Evolutionary conservation across 2,888 invertebrate species (phyloP).

Genomic region (Agrotis puta): DNA sequence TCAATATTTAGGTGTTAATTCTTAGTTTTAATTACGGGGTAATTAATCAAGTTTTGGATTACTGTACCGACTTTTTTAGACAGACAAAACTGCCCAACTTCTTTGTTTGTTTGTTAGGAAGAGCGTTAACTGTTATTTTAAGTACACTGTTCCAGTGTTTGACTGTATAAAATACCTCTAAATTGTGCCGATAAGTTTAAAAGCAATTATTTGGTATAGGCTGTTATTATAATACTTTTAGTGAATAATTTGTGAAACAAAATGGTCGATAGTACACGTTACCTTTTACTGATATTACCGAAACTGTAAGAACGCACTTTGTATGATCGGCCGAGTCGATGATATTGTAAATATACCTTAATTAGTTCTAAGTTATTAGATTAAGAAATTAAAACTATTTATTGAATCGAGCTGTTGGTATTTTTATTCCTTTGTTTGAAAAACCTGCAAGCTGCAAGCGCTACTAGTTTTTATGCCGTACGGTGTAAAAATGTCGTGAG

Average conservation of each 20-base stretch:
- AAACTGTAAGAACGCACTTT: constrained; percentile 76
- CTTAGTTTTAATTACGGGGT: constrained; percentile 58
- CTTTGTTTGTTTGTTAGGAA: neutral
- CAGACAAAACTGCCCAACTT: constrained; percentile 12
- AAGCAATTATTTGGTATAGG: constrained; percentile 55
- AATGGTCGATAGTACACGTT: constrained; percentile 70
- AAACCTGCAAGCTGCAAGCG: constrained; percentile 42
- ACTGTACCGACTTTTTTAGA: constrained; percentile 32
- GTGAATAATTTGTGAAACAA: constrained; percentile 49
- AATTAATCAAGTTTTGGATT: constrained; percentile 46
- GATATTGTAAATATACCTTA: constrained; percentile 77
- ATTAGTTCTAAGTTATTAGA: constrained; percentile 70
- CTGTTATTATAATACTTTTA: constrained; percentile 56
- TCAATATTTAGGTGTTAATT: constrained; percentile 73
- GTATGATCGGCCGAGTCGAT: constrained; percentile 73
- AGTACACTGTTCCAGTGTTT: constrained; percentile 49
- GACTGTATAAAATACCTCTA: constrained; percentile 59
- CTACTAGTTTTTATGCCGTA: constrained; percentile 37
- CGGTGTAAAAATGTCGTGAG: constrained; percentile 40
- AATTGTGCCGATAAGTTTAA: constrained; percentile 44
- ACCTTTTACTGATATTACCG: constrained; percentile 75
- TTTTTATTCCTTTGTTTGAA: constrained; percentile 58
- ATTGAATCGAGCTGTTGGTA: constrained; percentile 74
- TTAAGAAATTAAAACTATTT: constrained; percentile 84
- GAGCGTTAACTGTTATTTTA: constrained; percentile 16